A percentile compares a stretch with the other conserved stretches of the same genome.
Conservation (phyloP, 2,113 vertebrate species). For the Paramisgurnus dabryanus region DNA sequence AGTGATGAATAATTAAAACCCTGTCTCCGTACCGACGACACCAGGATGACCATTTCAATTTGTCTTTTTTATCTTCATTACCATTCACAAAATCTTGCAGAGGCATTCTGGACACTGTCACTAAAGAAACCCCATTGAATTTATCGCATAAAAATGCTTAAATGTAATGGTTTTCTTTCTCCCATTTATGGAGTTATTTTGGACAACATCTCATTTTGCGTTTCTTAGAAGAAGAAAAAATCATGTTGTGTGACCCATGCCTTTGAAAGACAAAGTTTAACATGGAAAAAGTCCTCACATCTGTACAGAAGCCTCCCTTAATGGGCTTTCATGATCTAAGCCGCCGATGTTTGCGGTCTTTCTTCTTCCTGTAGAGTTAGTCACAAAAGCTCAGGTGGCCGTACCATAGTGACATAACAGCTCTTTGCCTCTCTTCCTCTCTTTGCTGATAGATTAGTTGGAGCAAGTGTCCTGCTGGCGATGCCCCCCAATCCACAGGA, state of each 20-base stretch:
- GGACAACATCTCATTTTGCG: too few species aligned
- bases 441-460: conserved; percentile 60
- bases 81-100: conserved; percentile 40
- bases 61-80: conserved; percentile 39
- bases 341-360: conserved; percentile 34
- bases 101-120: background rate
- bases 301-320: conserved; percentile 7
- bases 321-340: background rate
- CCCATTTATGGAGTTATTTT: too few species aligned
- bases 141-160: too few species aligned
- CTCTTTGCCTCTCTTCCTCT: conserved; percentile 52
- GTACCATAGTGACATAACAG: conserved; percentile 41
- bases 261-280: too few species aligned
- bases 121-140: too few species aligned
- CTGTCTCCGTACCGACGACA: conserved; percentile 52
- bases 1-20: conserved; percentile 40
- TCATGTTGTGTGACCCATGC: too few species aligned
- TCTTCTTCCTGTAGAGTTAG: conserved; percentile 39
- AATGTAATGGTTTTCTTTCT: too few species aligned
- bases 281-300: background rate
- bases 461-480: conserved; percentile 55
- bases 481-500: conserved; percentile 66
- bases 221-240: too few species aligned
- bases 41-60: conserved; percentile 72
- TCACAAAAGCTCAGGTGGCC: conserved; percentile 43